Base-by-base conservation (phyloP, 2,113 vertebrate species). In the Ramphastos sulfuratus region DNA sequence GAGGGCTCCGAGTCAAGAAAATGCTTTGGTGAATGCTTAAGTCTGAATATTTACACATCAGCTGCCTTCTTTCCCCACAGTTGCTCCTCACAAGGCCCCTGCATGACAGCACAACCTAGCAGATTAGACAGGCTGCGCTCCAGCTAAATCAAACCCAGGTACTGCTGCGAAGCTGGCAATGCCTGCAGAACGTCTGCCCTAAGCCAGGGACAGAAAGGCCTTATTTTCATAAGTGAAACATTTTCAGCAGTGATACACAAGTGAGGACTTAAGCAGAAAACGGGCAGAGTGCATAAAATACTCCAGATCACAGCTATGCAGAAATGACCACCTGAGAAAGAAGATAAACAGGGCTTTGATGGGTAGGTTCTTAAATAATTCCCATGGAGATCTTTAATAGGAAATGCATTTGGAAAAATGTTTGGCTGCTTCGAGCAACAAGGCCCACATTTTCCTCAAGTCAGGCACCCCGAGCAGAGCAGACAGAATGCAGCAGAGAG, bases 11-110 rank as follows among this genome's bases (percentile, higher is more conserved):
- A 93, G 61, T 83, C 42, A 82, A 64, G 64, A 87, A 92, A 77
- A 80, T 24, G 52, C 84, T 89, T 70, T 86, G 73, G 66, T 78
- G 83, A 88, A 89, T 72, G 73, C 63, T 93, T 87, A 76, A 77
- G 91, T 71, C 83, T 60, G 67, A 85, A 23, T 63, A 80, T 70
- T 60, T 83, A 70, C 59, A 30, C 42, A 24, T 55, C 74, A 82
- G n/a, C 59, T 6, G 5, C 44, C 54, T 82, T 37, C 84, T 71
- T 82, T 87, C 72, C 60, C 64, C 64, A 76, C 28, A 73, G 64
- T 42, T 70, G 33, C 77, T 94, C 74, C 59, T 37, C 74, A 88
- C 39, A 59, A 82, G 27, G n/a, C 46, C 39, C 58, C 59, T 33
- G 31, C 2, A 3, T 17, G 77, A 84, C 50, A 92, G 81, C 77